Conservation (phyloP, 2,888 invertebrate species). For the Agriopis leucophaearia region DNA sequence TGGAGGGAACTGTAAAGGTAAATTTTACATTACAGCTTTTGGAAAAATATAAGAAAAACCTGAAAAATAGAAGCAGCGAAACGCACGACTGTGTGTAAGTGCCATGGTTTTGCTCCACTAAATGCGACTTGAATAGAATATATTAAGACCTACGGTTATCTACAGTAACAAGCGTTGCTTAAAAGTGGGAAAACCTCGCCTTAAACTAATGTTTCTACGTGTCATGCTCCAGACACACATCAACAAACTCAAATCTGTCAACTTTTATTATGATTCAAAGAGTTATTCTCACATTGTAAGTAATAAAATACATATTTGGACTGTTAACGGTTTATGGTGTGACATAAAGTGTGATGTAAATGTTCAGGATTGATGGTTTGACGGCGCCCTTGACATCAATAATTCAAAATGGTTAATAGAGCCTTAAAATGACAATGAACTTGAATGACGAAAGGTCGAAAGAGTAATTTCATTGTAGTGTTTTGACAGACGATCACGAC, state of each 20-base stretch:
- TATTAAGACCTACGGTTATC: no score
- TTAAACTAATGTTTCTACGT: background rate
- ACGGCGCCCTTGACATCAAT: conserved; percentile 34
- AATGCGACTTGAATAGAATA: no score
- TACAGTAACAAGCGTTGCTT: no score
- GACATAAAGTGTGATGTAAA: conserved; percentile 34
- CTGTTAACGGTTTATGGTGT: conserved; percentile 31
- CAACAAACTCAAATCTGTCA: conserved; percentile 50
- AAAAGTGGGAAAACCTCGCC: background rate
- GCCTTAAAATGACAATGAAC: conserved; percentile 27
- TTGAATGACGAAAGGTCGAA: conserved; percentile 16
- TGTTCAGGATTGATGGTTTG: conserved; percentile 29
- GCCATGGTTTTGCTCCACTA: no score
- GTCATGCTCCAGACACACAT: conserved; percentile 1
- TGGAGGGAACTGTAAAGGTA: no score
- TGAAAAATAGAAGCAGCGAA: no score
- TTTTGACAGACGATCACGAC: background rate
- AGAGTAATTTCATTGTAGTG: conserved; percentile 10
- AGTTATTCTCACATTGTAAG: conserved; percentile 44
- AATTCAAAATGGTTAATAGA: conserved; percentile 15
- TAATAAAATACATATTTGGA: conserved; percentile 39
- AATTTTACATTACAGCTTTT: no score
- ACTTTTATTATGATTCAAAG: conserved; percentile 55
- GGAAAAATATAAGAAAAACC: no score
- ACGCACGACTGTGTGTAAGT: no score